A percentile compares a stretch with the other conserved stretches of the same genome.
These are phyloP conservation scores for Erpornis zantholeuca DNA, from an alignment of 2,113 vertebrate genomes.

Conservation along the genomic window DNA sequence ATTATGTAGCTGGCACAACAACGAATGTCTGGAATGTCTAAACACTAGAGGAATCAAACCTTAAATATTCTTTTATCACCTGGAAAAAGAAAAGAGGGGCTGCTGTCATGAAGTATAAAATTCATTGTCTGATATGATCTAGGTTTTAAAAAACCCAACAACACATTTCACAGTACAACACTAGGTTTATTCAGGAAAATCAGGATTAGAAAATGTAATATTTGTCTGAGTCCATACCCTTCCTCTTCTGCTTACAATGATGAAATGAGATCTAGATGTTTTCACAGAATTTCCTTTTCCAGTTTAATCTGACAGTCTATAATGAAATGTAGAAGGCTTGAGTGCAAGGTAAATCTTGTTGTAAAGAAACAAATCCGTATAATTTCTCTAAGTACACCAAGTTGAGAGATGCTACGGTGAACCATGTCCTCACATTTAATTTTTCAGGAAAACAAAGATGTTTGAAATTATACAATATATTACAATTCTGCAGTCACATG, in stretches of 20 bases:
- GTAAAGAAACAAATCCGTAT: not conserved
- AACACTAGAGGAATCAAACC: not conserved
- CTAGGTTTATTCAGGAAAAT: not conserved
- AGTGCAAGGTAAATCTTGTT: not conserved
- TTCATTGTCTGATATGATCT: not conserved
- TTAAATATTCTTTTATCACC: conserved; percentile 22
- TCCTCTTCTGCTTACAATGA: not conserved
- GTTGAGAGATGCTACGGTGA: not conserved
- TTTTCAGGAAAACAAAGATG: not conserved
- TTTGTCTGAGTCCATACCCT: not conserved
- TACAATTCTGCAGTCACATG: not conserved
- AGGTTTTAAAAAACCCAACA: not conserved
- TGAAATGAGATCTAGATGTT: not conserved
- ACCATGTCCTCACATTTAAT: not conserved
- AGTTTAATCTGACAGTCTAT: not conserved
- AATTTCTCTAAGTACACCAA: not conserved
- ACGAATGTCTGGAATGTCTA: not conserved
- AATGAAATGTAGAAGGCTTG: not conserved
- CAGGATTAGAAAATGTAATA: not conserved
- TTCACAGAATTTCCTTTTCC: not conserved
- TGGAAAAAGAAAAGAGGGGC: not conserved
- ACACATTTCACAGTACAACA: not conserved
- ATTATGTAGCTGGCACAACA: not conserved
- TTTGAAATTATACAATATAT: not conserved
- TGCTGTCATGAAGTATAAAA: conserved; percentile 4